These are phyloP conservation scores for Drosophila limbata DNA, from an alignment of 2,888 invertebrate genomes.

Conservation along the genomic window DNA sequence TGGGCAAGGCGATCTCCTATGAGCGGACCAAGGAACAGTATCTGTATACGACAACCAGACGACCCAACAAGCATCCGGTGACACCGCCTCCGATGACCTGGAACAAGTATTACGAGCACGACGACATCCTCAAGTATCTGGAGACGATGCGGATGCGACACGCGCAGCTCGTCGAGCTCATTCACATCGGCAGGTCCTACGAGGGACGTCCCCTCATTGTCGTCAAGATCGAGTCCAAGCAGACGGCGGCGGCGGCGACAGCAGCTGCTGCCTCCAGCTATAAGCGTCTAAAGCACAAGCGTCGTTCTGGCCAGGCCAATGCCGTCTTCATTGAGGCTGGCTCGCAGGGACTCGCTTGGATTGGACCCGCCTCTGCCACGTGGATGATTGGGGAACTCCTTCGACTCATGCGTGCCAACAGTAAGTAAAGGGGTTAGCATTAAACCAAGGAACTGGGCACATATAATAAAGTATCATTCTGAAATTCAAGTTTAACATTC, in stretches of 20 bases:
- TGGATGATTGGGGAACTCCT: constrained; percentile 90
- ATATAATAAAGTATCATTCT: too few species aligned
- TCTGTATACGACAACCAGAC: constrained; percentile 69
- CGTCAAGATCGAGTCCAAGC: constrained; percentile 88
- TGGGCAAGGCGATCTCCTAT: constrained; percentile 90
- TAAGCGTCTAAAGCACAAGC: constrained; percentile 76
- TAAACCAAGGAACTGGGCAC: background rate
- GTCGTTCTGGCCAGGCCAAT: constrained; percentile 88
- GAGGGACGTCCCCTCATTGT: constrained; percentile 90
- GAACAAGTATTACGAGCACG: constrained; percentile 90
- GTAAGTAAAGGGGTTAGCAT: constrained; percentile 80
- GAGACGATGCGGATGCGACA: constrained; percentile 89
- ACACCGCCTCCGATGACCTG: constrained; percentile 87
- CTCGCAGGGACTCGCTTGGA: constrained; percentile 92
- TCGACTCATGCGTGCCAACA: constrained; percentile 87
- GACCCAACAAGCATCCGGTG: constrained; percentile 46
- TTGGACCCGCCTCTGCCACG: constrained; percentile 91
- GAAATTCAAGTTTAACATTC: too few species aligned
- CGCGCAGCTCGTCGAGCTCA: constrained; percentile 88
- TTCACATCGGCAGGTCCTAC: constrained; percentile 90
- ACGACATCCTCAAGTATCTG: constrained; percentile 89
- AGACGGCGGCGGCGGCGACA: constrained; percentile 62
- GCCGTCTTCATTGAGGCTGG: constrained; percentile 94
- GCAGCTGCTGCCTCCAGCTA: constrained; percentile 64
- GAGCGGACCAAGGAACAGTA: constrained; percentile 88